Percentiles rank a stretch among this genome's conserved stretches.
Evolutionary conservation across 2,888 invertebrate genomes (phyloP).

Genomic region (Cataglyphis altisquamis): DNA sequence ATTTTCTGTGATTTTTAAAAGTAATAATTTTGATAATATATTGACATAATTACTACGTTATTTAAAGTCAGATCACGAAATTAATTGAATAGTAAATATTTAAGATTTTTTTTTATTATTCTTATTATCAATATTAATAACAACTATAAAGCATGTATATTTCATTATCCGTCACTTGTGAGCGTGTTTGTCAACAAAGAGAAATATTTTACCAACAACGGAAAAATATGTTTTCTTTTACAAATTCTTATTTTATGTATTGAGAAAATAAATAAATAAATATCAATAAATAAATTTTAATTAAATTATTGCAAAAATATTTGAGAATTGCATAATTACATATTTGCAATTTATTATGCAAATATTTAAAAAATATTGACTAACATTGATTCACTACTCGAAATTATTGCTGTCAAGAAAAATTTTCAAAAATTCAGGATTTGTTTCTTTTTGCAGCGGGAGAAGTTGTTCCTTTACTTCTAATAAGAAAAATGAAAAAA

Average conservation of each 20-base stretch:
- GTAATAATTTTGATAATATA: not conserved
- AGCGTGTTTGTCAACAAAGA: not conserved
- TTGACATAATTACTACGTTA: not conserved
- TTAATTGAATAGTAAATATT: not conserved
- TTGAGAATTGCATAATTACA: not conserved
- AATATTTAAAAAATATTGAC: not conserved
- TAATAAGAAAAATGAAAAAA: not conserved
- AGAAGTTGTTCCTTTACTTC: not conserved
- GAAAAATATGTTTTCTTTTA: not conserved
- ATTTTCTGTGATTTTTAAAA: not conserved
- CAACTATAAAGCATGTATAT: not conserved
- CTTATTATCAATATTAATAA: not conserved
- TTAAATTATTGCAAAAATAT: constrained; percentile 8
- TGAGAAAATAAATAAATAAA: not conserved
- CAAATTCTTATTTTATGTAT: not conserved
- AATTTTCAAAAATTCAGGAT: not conserved
- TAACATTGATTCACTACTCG: not conserved
- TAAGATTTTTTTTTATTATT: not conserved
- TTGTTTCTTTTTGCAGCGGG: not conserved
- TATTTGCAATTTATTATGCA: not conserved
- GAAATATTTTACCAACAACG: not conserved
- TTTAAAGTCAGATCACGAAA: not conserved
- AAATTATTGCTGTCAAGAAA: not conserved
- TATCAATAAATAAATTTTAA: not conserved
- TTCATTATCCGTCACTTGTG: not conserved